Base-by-base conservation (phyloP, 64 coral and sea anemone genomes). In the Astreopora myriophthalma region DNA sequence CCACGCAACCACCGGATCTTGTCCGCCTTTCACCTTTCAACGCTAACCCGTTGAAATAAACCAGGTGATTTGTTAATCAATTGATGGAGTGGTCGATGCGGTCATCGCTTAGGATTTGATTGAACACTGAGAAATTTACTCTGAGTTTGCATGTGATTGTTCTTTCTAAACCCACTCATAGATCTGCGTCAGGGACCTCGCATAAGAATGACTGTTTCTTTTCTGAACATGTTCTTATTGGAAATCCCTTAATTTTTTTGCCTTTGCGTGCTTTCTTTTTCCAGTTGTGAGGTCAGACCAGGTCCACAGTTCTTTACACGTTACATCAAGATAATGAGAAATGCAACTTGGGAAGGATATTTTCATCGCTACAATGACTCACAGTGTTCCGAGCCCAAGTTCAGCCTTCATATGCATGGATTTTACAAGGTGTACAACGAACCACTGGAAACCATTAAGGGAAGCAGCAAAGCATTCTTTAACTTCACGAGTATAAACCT, bases 221-320 rank as follows among this genome's bases (percentile, higher is more conserved):
- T n/a, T n/a, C n/a, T n/a, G n/a, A n/a, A n/a, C n/a, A n/a, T n/a
- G n/a, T n/a, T n/a, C n/a, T n/a, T n/a, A n/a, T n/a, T n/a, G n/a
- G n/a, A n/a, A n/a, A n/a, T n/a, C n/a, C n/a, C 31, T 71, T 34
- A 29, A 5, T 34, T 9, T 34, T 25, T 34, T 67, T 34, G 23
- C 16, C 24, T 71, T 71, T 71, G 8, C 16, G 4, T n/a, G 8
- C 13, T 71, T 34, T 13, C 10, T 71, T 71, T 71, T 34, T n/a
- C n/a, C 68, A 97, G 95, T 19, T 97, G 95, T 34, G 95, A 97
- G 36, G 91, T 94, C 85, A 87, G 95, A 33, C 95, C 95, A 14
- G 95, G 95, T 61, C 95, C 95, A 48, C 89, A 90, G 39, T 97
- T 97, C 65, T 69, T 97, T 16, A 97, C 87, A 75, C 87, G 95